Percentiles rank a stretch among this genome's conserved stretches.
Conservation (phyloP, 2,797 vertebrate species). For the Betta splendens region DNA sequence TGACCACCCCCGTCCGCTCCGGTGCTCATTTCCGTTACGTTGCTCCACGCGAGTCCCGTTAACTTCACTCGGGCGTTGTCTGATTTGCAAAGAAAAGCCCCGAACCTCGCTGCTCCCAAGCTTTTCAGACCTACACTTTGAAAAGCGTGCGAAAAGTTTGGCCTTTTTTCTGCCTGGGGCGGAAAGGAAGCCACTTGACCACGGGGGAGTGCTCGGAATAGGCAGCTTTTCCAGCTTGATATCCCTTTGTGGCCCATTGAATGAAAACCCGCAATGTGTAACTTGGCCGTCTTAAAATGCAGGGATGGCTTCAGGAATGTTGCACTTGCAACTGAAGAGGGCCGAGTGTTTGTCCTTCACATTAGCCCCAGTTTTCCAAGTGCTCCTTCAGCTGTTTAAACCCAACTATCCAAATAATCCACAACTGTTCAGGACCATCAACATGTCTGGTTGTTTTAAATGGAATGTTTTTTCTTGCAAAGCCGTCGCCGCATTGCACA, state of each 20-base stretch:
- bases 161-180: slow-evolving; percentile 12
- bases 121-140: slow-evolving; percentile 28
- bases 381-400: slow-evolving; percentile 68
- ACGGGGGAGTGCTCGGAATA: slow-evolving; percentile 60
- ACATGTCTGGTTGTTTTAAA: slow-evolving; percentile 58
- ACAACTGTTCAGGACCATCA: slow-evolving; percentile 47
- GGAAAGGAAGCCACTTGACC: slow-evolving; percentile 38
- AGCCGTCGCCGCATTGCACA: slow-evolving; percentile 48
- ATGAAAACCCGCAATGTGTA: slow-evolving; percentile 51
- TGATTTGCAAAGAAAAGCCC: slow-evolving; percentile 30
- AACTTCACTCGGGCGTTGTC: slow-evolving; percentile 81
- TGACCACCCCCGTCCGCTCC: slow-evolving; percentile 57
- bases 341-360: slow-evolving; percentile 63
- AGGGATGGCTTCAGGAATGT: slow-evolving; percentile 70
- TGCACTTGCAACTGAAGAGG: slow-evolving; percentile 67
- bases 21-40: slow-evolving; percentile 75
- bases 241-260: slow-evolving; percentile 57
- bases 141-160: slow-evolving; percentile 32
- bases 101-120: not conserved
- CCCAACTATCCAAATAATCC: slow-evolving; percentile 61
- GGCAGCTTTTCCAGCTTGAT: slow-evolving; percentile 51
- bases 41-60: slow-evolving; percentile 60
- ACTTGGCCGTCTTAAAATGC: slow-evolving; percentile 58
- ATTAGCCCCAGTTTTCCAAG: slow-evolving; percentile 45
- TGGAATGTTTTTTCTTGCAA: slow-evolving; percentile 51